Base-by-base conservation (phyloP, 2,113 vertebrate genomes). In the Apodemus speciosus region DNA sequence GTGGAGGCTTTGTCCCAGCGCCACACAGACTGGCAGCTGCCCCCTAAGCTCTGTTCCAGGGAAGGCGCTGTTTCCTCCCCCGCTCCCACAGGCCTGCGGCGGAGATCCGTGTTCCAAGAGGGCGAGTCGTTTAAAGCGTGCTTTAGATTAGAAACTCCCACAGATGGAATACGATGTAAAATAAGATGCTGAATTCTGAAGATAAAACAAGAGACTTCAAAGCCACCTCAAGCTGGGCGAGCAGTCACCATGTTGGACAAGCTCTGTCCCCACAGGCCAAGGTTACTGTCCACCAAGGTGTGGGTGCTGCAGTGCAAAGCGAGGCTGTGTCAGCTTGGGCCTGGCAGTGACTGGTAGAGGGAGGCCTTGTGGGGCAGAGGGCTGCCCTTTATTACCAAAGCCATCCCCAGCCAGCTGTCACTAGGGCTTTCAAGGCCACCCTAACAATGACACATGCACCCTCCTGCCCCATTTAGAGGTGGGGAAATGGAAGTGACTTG, bases 191-290 rank as follows among this genome's bases (percentile, higher is more conserved):
- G 73, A 68, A 85, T 81, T 68, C 2, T 69, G 11, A 86, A 93
- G 95, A 95, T 94, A 77, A 96, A 96, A 89, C 79, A 68, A 38
- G 86, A 79, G 64, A 62, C 92, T 94, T 96, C 95, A 93, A 96
- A 96, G 94, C 75, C 58, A 46, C 30, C 84, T 86, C 95, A n/a
- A 38, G 32, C 95, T 84, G 81, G 0, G 69, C 1, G 14, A 75
- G 73, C 89, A 75, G 92, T 2, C 6, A 43, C 83, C 0, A 0
- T 77, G 92, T 83, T 88, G 53, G 85, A 95, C 88, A 88, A 90
- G 92, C 81, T 89, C 51, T 14, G n/a, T 81, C 43, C 87, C 90
- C 73, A 23, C 79, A 89, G 92, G 93, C 94, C 88, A 88, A 94
- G 95, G 96, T 81, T 90, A 92, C 76, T 9, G 88, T 90, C 89